These are phyloP conservation scores for Podabrus alpinus DNA, from an alignment of 2,888 invertebrate species.

Conservation along the genomic window DNA sequence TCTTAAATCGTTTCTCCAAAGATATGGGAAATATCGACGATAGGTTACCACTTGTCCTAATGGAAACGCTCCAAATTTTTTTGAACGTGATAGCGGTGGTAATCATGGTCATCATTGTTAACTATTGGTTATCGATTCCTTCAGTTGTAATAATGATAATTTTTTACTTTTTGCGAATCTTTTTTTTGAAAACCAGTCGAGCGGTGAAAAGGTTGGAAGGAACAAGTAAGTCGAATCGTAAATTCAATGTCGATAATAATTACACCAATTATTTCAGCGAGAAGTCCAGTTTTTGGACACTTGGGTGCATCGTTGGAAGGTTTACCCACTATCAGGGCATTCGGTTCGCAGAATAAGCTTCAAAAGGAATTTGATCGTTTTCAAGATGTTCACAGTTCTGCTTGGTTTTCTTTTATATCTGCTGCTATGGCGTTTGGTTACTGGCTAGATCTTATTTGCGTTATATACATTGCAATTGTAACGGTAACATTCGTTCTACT, in stretches of 20 bases:
- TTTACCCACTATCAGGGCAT: constrained; percentile 81
- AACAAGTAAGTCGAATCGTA: constrained; percentile 49
- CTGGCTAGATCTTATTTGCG: constrained; percentile 68
- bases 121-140: constrained; percentile 66
- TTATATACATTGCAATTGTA: constrained; percentile 63
- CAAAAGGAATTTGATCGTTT: constrained; percentile 69
- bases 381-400: constrained; percentile 69
- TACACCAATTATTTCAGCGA: constrained; percentile 58
- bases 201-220: constrained; percentile 68
- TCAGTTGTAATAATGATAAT: constrained; percentile 63
- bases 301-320: constrained; percentile 81
- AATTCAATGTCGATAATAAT: not conserved
- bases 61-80: constrained; percentile 60
- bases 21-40: constrained; percentile 70
- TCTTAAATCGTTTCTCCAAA: constrained; percentile 77
- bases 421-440: constrained; percentile 67
- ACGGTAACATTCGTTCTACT: constrained; percentile 65
- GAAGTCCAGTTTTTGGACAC: constrained; percentile 88
- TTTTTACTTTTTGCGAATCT: constrained; percentile 65
- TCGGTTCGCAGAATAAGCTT: constrained; percentile 69
- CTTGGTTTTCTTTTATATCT: constrained; percentile 66
- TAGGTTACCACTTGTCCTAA: constrained; percentile 58
- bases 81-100: constrained; percentile 72
- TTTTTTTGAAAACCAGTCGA: constrained; percentile 72
- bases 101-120: constrained; percentile 69